Conservation (phyloP, 1,140 invertebrate species). For the Drepana arcuata region DNA sequence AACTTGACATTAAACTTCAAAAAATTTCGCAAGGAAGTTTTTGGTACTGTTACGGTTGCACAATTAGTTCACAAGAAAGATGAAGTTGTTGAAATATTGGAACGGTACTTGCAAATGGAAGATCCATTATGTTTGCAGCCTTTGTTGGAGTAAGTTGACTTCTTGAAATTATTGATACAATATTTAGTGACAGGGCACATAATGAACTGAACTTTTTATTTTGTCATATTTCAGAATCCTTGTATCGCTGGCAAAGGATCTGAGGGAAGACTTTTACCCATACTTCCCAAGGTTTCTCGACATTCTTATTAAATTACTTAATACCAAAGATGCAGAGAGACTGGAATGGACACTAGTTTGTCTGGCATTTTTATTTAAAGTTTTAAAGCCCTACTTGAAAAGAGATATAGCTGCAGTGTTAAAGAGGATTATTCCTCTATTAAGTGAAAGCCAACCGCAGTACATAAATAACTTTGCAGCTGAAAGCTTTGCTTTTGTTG, state of each 20-base stretch:
- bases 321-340: slow-evolving; percentile 84
- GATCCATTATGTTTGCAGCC: slow-evolving; percentile 84
- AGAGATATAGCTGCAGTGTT: slow-evolving; percentile 85
- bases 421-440: slow-evolving; percentile 80
- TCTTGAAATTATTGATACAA: neutral
- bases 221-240: slow-evolving; percentile 77
- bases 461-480: slow-evolving; percentile 95
- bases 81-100: slow-evolving; percentile 78
- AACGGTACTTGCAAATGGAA: slow-evolving; percentile 80
- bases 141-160: slow-evolving; percentile 89
- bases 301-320: slow-evolving; percentile 80
- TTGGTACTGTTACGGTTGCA: slow-evolving; percentile 81
- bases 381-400: slow-evolving; percentile 85
- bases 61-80: slow-evolving; percentile 87
- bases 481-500: slow-evolving; percentile 94
- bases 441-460: slow-evolving; percentile 79
- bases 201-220: neutral
- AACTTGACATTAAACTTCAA: slow-evolving; percentile 89
- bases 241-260: slow-evolving; percentile 87
- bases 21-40: slow-evolving; percentile 81
- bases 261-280: slow-evolving; percentile 89
- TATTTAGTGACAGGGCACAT: neutral
- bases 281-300: slow-evolving; percentile 83
- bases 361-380: slow-evolving; percentile 92
- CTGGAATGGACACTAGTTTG: slow-evolving; percentile 88